Evolutionary conservation across 2,888 invertebrate genomes (phyloP).

Genomic region (Chouioia cunea): DNA sequence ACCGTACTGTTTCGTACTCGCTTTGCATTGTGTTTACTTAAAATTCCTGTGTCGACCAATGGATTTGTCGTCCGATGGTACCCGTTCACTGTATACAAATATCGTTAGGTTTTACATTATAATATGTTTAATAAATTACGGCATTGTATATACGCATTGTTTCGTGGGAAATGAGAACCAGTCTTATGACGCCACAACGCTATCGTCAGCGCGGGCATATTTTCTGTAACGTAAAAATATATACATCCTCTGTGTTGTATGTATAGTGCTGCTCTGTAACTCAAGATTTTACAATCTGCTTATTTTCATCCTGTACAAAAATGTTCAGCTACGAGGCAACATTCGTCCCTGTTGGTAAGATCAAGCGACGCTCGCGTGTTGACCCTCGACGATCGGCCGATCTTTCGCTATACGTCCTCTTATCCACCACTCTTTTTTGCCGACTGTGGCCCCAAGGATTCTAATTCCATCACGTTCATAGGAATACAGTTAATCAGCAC

Average conservation of each 20-base stretch:
- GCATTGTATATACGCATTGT: slow-evolving; percentile 68
- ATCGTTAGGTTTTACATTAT: slow-evolving; percentile 66
- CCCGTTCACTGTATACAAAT: slow-evolving; percentile 67
- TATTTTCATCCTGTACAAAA: slow-evolving; percentile 67
- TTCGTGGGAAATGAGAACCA: slow-evolving; percentile 68
- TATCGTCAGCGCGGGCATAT: slow-evolving; percentile 65
- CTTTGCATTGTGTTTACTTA: slow-evolving; percentile 22
- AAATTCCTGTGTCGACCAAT: slow-evolving; percentile 47
- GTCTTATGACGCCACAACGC: slow-evolving; percentile 66
- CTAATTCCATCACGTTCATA: slow-evolving; percentile 16
- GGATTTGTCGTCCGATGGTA: slow-evolving; percentile 57
- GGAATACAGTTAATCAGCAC: slow-evolving; percentile 43
- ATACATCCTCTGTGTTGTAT: slow-evolving; percentile 69
- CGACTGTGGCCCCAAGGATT: slow-evolving; percentile 20
- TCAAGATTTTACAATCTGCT: slow-evolving; percentile 68
- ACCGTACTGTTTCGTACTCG: slow-evolving; percentile 29
- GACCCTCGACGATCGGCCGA: slow-evolving; percentile 9
- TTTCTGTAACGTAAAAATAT: slow-evolving; percentile 69
- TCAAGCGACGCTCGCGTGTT: slow-evolving; percentile 18
- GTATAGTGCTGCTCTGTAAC: slow-evolving; percentile 70
- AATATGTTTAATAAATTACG: slow-evolving; percentile 64
- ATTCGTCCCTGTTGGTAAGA: slow-evolving; percentile 46
- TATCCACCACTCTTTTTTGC: background rate
- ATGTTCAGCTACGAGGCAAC: slow-evolving; percentile 63
- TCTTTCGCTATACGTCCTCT: background rate